Base-by-base conservation (phyloP, 1,140 invertebrate genomes). In the Ceratina calcarata region DNA sequence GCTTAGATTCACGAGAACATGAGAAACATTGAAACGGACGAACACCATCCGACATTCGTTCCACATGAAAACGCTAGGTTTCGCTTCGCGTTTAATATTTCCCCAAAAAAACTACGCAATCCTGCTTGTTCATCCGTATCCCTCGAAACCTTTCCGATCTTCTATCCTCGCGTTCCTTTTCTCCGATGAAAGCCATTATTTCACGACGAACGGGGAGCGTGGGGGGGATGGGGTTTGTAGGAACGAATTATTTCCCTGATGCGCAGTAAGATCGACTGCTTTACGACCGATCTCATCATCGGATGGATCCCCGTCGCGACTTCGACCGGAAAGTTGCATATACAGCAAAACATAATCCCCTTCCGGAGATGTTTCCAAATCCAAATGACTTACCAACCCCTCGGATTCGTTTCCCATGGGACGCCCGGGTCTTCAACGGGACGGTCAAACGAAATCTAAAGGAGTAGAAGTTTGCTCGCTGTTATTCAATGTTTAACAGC, bases 201-300 rank as follows among this genome's bases (percentile, higher is more conserved):
- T 32, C 27, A 4, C 27, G 27, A 32, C 27, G 27, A 32, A 32
- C 27, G 27, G 27, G 27, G n/a, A n/a, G n/a, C 60, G 65, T 71
- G 51, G 49, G 24, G 32, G 24, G 32, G 27, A 75, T 16, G 10
- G 45, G 66, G n/a, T n/a, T n/a, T n/a, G n/a, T n/a, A n/a, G n/a
- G n/a, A 16, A 22, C 51, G 27, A 83, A 84, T 84, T 76, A 84
- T 83, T 83, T 76, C 24, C 20, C 27, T 20, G 49, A 32, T 15
- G 10, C 55, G 27, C 27, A 1, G 51, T 53, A 77, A 71, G 57
- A 71, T 83, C 66, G 61, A 57, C 60, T 22, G 20, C 57, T 83
- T 80, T 80, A 67, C 68, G 73, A 72, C 67, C 72, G 83, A 83
- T 76, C 78, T 76, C 77, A 76, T 85, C 81, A 76, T 83, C 70